These are phyloP conservation scores for Atherinomorus stipes DNA, from an alignment of 2,113 vertebrate genomes.

Conservation along the genomic window DNA sequence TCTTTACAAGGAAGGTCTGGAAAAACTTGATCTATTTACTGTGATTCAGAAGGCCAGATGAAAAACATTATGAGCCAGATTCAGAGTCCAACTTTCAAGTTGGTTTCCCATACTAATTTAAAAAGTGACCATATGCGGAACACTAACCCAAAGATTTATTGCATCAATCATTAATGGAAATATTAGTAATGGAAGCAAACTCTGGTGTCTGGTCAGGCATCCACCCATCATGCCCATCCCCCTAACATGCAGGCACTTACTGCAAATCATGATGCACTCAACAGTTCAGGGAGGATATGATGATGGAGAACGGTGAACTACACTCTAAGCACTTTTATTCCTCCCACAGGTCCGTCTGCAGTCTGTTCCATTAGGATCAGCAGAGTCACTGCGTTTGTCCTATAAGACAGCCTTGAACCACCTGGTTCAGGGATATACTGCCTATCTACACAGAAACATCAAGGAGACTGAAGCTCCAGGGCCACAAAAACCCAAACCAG, in stretches of 20 bases:
- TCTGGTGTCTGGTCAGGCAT: too few relatives aligned
- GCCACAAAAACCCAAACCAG: background rate
- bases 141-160: too few relatives aligned
- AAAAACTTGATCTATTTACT: background rate
- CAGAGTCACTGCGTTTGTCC: conserved; percentile 73
- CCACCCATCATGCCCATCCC: background rate
- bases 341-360: conserved; percentile 69
- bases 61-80: background rate
- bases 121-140: too few relatives aligned
- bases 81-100: too few relatives aligned
- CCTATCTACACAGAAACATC: conserved; percentile 70
- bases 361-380: conserved; percentile 75
- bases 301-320: background rate
- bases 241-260: background rate
- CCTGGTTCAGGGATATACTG: conserved; percentile 68
- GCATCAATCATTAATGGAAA: too few relatives aligned
- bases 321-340: background rate
- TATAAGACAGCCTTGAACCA: conserved; percentile 62
- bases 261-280: background rate
- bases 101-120: too few relatives aligned
- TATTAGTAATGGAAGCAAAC: too few relatives aligned
- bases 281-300: background rate
- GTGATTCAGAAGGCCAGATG: background rate
- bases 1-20: background rate
- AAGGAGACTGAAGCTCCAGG: conserved; percentile 56